Conservation (phyloP, 2,888 invertebrate genomes). For the Sisyra nigra region DNA sequence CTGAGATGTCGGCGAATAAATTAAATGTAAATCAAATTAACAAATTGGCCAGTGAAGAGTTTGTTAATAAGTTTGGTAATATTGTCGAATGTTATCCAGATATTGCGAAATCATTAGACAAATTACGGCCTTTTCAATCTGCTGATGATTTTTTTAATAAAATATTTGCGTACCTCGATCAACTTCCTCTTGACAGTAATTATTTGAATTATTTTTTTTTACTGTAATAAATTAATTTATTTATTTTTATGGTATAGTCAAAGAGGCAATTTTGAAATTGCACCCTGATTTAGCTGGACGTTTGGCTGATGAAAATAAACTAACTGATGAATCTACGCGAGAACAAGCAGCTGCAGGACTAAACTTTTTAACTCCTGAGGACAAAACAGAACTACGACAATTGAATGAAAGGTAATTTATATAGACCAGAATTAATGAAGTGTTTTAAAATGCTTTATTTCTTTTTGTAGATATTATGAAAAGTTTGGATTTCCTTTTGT, state of each 20-base stretch:
- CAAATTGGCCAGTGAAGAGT: constrained; percentile 31
- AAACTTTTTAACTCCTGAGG: constrained; percentile 31
- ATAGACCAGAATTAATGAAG: constrained; percentile 18
- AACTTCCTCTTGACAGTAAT: constrained; percentile 33
- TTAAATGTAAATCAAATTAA: constrained; percentile 36
- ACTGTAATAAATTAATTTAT: constrained; percentile 14
- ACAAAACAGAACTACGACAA: constrained; percentile 31
- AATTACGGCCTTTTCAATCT: constrained; percentile 34
- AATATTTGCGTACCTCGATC: constrained; percentile 37
- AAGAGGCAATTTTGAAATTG: constrained; percentile 34
- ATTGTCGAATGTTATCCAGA: constrained; percentile 42
- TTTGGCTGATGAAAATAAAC: constrained; percentile 32
- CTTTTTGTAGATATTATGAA: constrained; percentile 36
- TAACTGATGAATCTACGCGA: constrained; percentile 38
- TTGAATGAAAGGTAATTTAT: constrained; percentile 25
- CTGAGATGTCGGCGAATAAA: background rate
- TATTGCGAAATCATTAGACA: constrained; percentile 32
- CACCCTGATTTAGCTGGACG: constrained; percentile 50
- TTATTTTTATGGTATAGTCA: constrained; percentile 25
- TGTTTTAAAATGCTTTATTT: constrained; percentile 5
- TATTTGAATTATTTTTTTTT: constrained; percentile 8
- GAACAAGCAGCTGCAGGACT: constrained; percentile 42
- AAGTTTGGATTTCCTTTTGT: constrained; percentile 55
- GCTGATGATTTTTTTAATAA: constrained; percentile 31
- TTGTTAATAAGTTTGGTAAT: constrained; percentile 40